These are phyloP conservation scores for Gymnothorax reevesii DNA, from an alignment of 2,797 vertebrate genomes.

Conservation along the genomic window DNA sequence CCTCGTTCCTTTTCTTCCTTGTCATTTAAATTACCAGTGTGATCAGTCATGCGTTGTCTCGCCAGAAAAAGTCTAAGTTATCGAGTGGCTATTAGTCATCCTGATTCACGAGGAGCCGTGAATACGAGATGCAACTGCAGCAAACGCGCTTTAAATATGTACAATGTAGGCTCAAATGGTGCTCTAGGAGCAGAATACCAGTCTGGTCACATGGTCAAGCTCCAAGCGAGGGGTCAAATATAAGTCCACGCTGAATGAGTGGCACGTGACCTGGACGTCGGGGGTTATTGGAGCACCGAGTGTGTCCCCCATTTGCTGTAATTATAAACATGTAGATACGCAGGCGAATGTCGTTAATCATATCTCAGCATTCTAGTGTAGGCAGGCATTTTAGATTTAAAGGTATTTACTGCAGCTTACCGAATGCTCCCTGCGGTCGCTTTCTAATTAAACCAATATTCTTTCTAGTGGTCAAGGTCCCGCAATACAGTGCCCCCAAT, in stretches of 20 bases:
- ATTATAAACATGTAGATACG: neutral
- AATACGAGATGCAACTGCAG: slow-evolving; percentile 56
- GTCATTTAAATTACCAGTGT: slow-evolving; percentile 17
- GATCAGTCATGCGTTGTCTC: slow-evolving; percentile 15
- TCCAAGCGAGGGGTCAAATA: slow-evolving; percentile 27
- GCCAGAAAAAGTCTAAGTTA: slow-evolving; percentile 39
- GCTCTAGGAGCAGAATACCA: slow-evolving; percentile 29
- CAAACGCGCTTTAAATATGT: slow-evolving; percentile 49
- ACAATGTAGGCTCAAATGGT: slow-evolving; percentile 21
- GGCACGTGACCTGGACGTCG: slow-evolving; percentile 36
- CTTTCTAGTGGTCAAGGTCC: neutral
- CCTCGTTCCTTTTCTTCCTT: slow-evolving; percentile 20
- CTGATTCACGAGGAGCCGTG: slow-evolving; percentile 39
- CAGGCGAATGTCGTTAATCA: neutral
- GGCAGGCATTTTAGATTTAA: neutral
- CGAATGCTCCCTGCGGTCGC: neutral
- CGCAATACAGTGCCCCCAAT: neutral
- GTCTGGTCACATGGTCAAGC: slow-evolving; percentile 28
- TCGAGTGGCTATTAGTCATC: slow-evolving; percentile 31
- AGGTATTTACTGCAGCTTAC: neutral
- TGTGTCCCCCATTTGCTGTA: neutral
- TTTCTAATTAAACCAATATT: neutral
- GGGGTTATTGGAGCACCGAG: slow-evolving; percentile 14
- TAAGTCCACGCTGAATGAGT: slow-evolving; percentile 29
- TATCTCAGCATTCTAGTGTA: neutral